Evolutionary conservation across 2,888 invertebrate genomes (phyloP).

Genomic region (Yponomeuta malinellus): DNA sequence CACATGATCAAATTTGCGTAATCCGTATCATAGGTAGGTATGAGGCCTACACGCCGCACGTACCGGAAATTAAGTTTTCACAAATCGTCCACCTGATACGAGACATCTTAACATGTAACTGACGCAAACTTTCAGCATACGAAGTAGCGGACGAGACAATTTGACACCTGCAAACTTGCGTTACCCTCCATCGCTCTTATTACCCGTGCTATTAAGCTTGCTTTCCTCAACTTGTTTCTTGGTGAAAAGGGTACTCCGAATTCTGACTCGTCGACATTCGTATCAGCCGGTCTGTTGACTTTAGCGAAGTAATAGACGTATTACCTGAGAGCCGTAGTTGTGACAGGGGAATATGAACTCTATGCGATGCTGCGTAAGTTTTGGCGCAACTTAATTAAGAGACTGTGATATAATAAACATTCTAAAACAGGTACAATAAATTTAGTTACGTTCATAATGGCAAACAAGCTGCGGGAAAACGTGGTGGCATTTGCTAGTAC

Average conservation of each 20-base stretch:
- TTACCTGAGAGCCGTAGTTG: constrained; percentile 28
- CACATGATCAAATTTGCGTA: too few relatives aligned
- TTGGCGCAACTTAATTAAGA: background rate
- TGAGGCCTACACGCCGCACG: background rate
- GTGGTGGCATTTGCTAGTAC: too few relatives aligned
- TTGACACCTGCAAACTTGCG: constrained; percentile 4
- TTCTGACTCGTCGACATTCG: constrained; percentile 6
- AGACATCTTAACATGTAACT: constrained; percentile 5
- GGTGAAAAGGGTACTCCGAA: background rate
- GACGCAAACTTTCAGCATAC: constrained; percentile 11
- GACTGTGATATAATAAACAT: background rate
- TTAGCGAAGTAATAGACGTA: constrained; percentile 37
- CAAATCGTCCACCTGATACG: constrained; percentile 8
- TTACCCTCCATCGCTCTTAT: background rate
- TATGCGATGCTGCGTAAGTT: background rate
- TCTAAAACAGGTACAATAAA: too few relatives aligned
- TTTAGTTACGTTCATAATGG: too few relatives aligned
- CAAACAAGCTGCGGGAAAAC: too few relatives aligned
- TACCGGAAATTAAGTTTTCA: constrained; percentile 7
- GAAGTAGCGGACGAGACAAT: constrained; percentile 7
- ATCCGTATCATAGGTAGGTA: too few relatives aligned
- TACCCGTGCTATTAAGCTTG: background rate
- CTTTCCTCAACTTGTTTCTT: background rate
- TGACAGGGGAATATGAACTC: background rate
- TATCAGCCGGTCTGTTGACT: constrained; percentile 36